Percentiles rank a stretch among this genome's conserved stretches.
phyloP scores from a whole-genome alignment of 2,888 invertebrate species.

The Drosophila nr. perissopoda region DNA sequence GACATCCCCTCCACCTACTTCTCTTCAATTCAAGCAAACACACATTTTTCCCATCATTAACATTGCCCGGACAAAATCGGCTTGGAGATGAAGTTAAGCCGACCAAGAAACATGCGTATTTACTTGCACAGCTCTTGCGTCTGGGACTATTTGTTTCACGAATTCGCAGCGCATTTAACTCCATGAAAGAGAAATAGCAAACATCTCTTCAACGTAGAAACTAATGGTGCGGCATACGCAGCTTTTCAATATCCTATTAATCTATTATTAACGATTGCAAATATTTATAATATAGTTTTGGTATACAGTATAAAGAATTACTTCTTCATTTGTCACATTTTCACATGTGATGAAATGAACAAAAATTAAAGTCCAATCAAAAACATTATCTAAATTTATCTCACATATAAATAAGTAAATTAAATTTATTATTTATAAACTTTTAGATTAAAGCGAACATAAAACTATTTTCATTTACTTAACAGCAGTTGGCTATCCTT shows the following conservation, averaged over 20 bases:
- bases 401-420: background rate
- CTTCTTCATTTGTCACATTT: background rate
- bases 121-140: slow-evolving; percentile 58
- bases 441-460: background rate
- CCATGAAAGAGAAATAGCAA: slow-evolving; percentile 37
- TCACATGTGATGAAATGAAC: background rate
- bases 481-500: background rate
- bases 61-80: slow-evolving; percentile 67
- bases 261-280: background rate
- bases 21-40: slow-evolving; percentile 31
- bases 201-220: slow-evolving; percentile 22
- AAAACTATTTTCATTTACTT: background rate
- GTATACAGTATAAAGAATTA: background rate
- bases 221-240: background rate
- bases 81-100: slow-evolving; percentile 70
- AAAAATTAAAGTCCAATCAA: background rate
- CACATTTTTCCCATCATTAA: slow-evolving; percentile 73
- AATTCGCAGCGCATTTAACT: slow-evolving; percentile 74
- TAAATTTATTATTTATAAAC: background rate
- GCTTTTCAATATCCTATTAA: slow-evolving; percentile 35
- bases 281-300: background rate
- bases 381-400: background rate
- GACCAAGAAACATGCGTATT: slow-evolving; percentile 81
- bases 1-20: background rate
- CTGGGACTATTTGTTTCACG: slow-evolving; percentile 80